phyloP scores from a whole-genome alignment of 2,888 invertebrate genomes.

The Drosophila diplacantha region DNA sequence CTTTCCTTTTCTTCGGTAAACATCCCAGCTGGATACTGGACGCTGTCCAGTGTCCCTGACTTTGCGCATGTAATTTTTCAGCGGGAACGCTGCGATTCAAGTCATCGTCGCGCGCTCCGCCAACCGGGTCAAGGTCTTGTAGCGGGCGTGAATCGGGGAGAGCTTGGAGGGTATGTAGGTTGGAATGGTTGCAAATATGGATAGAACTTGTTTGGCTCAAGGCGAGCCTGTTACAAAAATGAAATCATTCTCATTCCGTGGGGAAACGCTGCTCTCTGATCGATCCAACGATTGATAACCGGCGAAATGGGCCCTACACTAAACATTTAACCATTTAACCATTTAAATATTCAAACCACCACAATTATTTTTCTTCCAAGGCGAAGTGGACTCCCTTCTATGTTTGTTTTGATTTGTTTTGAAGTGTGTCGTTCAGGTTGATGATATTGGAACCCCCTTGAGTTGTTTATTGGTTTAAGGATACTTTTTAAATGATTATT shows the following conservation, averaged over 20 bases:
- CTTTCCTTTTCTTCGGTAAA: neutral
- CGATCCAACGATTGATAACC: neutral
- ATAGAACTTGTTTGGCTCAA: slow-evolving; percentile 25
- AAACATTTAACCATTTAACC: neutral
- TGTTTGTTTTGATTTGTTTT: slow-evolving; percentile 1
- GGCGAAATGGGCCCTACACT: neutral
- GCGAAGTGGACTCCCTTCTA: neutral
- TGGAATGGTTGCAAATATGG: slow-evolving; percentile 2
- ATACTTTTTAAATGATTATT: neutral
- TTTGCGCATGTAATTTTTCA: slow-evolving; percentile 8
- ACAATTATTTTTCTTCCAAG: neutral
- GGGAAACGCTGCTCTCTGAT: slow-evolving; percentile 1
- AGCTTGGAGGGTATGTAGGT: neutral
- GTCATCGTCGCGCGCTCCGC: slow-evolving; percentile 22
- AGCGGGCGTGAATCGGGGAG: slow-evolving; percentile 15
- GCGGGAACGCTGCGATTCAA: slow-evolving; percentile 19
- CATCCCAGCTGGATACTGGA: neutral
- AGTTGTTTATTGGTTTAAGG: neutral
- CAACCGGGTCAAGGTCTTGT: slow-evolving; percentile 38
- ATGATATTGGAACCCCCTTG: no score
- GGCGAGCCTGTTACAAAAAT: slow-evolving; percentile 11
- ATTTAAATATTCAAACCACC: neutral
- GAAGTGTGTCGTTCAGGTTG: neutral
- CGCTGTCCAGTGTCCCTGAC: slow-evolving; percentile 25
- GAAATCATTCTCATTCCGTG: slow-evolving; percentile 3